A percentile compares a stretch with the other conserved stretches of the same genome.
Conservation (phyloP, 2,113 vertebrate species). For the Beaufortia kweichowensis region DNA sequence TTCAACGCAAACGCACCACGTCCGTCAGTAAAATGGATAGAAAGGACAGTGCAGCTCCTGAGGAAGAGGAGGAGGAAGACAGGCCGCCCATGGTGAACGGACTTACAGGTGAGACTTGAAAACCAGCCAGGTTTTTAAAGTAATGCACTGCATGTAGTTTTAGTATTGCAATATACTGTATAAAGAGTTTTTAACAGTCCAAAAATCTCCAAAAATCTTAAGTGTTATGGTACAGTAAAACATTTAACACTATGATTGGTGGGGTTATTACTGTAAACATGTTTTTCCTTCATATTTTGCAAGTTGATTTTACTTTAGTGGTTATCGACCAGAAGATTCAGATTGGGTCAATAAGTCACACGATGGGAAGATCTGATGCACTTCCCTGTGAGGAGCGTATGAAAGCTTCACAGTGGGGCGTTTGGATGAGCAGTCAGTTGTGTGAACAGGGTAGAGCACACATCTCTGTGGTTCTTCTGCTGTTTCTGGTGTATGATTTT, state of each 20-base stretch:
- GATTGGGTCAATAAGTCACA: conserved; percentile 1
- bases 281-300: not conserved
- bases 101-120: conserved; percentile 77
- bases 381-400: conserved; percentile 1
- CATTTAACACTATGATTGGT: not conserved
- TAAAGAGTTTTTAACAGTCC: not conserved
- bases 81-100: conserved; percentile 86
- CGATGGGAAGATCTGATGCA: conserved; percentile 2
- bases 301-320: not conserved
- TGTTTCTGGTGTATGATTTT: not conserved
- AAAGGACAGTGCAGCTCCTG: conserved; percentile 90
- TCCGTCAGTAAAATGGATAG: conserved; percentile 98
- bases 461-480: not conserved
- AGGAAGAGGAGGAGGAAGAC: conserved; percentile 96
- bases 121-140: not conserved
- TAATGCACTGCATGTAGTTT: not conserved
- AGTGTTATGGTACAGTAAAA: not conserved
- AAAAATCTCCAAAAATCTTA: not conserved
- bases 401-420: not conserved
- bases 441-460: not conserved
- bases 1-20: conserved; percentile 92
- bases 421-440: conserved; percentile 7
- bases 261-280: conserved; percentile 3
- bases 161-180: not conserved
- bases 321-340: not conserved